Base-by-base conservation (phyloP, 1,140 invertebrate genomes). In the Drosophila sturtevanti region DNA sequence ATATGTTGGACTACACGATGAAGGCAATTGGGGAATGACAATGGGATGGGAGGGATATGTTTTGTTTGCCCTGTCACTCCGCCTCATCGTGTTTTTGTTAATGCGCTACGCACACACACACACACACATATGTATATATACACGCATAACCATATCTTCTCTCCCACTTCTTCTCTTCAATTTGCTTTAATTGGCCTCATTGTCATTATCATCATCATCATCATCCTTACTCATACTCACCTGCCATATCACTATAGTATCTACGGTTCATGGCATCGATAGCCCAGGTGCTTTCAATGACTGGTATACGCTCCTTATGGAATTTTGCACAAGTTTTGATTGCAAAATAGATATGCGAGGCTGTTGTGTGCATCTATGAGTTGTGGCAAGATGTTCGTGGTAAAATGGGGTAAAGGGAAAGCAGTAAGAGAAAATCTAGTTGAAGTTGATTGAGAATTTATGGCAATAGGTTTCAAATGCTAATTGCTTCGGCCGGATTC, bases 301-400 rank as follows among this genome's bases (percentile, higher is more conserved):
- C 93, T 66, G 94, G 93, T 35, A 97, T 94, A 92, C 97, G 94
- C 60, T 95, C 94, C 38, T 92, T 76, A 91, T 98, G 97, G 92
- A 95, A 97, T 89, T 96, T 95, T 59, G 93, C 92, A 92, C 96
- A 98, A 11, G 97, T 98, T 93, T 98, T 98, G 51, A 98, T 95
- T 67, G 96, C 97, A 92, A 98, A 96, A 93, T 95, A 96, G 69
- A 97, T 93, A 65, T 87, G 60, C 51, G 82, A 72, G 27, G 75
- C 69, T 7, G 65, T 79, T 61, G 82, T 86, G 60, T 81, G 65
- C 56, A 72, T 54, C 79, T 80, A 76, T 82, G 55, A 34, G 51
- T 72, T 48, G 41, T 48, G 41, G 41, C 16, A 21, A 48, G 41
- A 48, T 48, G 41, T 44, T 44, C 7, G 41, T 16, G 41, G 41